Percentiles rank a stretch among this genome's conserved stretches.
Evolutionary conservation across 92 coral and sea anemone genomes (phyloP).

Genomic region (Pocillopora grandis): DNA sequence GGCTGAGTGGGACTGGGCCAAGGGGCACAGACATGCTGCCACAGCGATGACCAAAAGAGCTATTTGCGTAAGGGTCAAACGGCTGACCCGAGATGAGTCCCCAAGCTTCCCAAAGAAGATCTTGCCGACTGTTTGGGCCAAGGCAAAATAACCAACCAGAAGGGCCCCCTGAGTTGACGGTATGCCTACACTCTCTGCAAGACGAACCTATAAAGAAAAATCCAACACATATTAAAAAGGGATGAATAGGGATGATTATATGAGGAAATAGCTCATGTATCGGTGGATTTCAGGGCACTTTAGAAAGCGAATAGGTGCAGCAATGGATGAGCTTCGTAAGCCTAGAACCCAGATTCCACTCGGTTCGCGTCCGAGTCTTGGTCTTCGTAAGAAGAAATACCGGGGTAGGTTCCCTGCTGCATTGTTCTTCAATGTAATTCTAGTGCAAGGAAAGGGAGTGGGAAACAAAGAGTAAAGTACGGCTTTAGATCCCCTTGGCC

Average conservation of each 20-base stretch:
- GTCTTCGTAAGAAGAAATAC: too few relatives aligned
- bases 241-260: background rate
- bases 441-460: too few relatives aligned
- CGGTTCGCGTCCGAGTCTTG: too few relatives aligned
- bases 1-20: slow-evolving; percentile 75
- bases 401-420: too few relatives aligned
- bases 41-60: slow-evolving; percentile 76
- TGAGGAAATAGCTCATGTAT: background rate
- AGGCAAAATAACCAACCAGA: slow-evolving; percentile 77
- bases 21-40: slow-evolving; percentile 80
- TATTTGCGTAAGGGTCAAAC: slow-evolving; percentile 66
- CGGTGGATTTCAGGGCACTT: too few relatives aligned
- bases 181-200: slow-evolving; percentile 71
- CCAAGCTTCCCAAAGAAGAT: slow-evolving; percentile 74
- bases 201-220: slow-evolving; percentile 64
- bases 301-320: too few relatives aligned
- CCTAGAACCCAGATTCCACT: too few relatives aligned
- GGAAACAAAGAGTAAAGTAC: too few relatives aligned
- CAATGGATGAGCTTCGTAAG: too few relatives aligned
- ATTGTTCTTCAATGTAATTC: too few relatives aligned
- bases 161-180: slow-evolving; percentile 77
- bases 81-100: slow-evolving; percentile 67
- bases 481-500: too few relatives aligned
- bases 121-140: slow-evolving; percentile 86
- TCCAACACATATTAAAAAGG: background rate